phyloP scores from a whole-genome alignment of 1,140 invertebrate genomes.

The Halesus radiatus region DNA sequence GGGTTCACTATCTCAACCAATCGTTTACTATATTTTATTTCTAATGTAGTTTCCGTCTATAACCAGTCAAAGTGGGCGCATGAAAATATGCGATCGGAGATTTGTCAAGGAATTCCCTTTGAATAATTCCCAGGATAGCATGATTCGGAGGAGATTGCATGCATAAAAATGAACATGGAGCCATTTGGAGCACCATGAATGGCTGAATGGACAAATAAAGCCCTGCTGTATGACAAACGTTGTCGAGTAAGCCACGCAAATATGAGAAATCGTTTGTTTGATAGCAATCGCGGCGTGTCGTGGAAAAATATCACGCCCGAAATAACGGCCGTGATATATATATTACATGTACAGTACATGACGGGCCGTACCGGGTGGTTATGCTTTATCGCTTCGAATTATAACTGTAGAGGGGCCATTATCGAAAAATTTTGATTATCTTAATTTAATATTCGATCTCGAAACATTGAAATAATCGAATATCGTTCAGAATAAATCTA shows the following conservation, averaged over 20 bases:
- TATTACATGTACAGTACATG: neutral
- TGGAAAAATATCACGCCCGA: constrained; percentile 26
- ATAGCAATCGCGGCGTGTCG: constrained; percentile 35
- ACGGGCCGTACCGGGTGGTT: neutral
- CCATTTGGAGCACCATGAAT: constrained; percentile 35
- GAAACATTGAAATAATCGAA: too few species aligned
- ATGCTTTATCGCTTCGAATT: too few species aligned
- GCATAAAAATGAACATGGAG: constrained; percentile 3
- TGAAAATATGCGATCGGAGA: neutral
- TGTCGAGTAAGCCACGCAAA: constrained; percentile 37
- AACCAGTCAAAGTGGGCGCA: neutral
- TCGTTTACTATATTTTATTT: neutral
- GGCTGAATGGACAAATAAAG: constrained; percentile 41
- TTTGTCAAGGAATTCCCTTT: neutral
- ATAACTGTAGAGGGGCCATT: too few species aligned
- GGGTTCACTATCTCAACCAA: too few species aligned
- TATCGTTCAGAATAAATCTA: too few species aligned
- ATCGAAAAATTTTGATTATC: too few species aligned
- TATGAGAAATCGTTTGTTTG: constrained; percentile 42
- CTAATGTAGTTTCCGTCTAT: neutral
- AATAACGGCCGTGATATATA: neutral
- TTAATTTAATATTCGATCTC: too few species aligned
- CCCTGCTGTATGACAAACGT: constrained; percentile 32
- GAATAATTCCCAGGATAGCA: constrained; percentile 12
- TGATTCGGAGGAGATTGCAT: neutral